A percentile compares a stretch with the other conserved stretches of the same genome.
Evolutionary conservation across 92 coral and sea anemone species (phyloP).

Genomic region (Porites lobata): DNA sequence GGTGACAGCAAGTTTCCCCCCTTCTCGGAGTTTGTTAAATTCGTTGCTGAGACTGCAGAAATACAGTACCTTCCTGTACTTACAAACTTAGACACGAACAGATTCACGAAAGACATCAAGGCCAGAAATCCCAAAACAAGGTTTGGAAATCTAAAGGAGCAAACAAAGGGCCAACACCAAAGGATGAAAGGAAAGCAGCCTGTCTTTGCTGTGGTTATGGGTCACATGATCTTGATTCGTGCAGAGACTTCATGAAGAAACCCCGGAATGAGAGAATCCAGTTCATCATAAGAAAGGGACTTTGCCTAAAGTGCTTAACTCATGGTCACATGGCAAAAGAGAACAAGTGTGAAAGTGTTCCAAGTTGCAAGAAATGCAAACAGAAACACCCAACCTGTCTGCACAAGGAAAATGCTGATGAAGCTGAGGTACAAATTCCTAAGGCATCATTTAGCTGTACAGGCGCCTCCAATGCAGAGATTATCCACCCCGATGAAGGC

Average conservation of each 20-base stretch:
- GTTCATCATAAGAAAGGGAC: slow-evolving; percentile 64
- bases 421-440: neutral
- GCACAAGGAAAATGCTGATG: slow-evolving; percentile 29
- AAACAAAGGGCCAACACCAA: slow-evolving; percentile 8
- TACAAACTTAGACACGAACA: slow-evolving; percentile 33
- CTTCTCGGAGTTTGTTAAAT: slow-evolving; percentile 54
- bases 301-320: slow-evolving; percentile 49
- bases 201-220: slow-evolving; percentile 53
- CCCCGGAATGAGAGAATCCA: slow-evolving; percentile 29
- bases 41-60: slow-evolving; percentile 57
- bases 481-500: neutral
- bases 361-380: slow-evolving; percentile 48
- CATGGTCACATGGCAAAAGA: slow-evolving; percentile 72
- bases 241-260: slow-evolving; percentile 40
- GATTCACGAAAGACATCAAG: slow-evolving; percentile 14
- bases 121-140: slow-evolving; percentile 14
- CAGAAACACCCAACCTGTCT: slow-evolving; percentile 60
- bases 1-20: slow-evolving; percentile 71
- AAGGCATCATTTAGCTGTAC: slow-evolving; percentile 24
- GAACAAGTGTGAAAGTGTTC: slow-evolving; percentile 48
- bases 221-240: slow-evolving; percentile 36
- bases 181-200: slow-evolving; percentile 17
- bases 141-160: slow-evolving; percentile 19
- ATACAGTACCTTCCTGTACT: slow-evolving; percentile 74
- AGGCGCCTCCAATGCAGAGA: neutral